Conservation (phyloP, 1,140 invertebrate species). For the Campoletis sonorensis region DNA sequence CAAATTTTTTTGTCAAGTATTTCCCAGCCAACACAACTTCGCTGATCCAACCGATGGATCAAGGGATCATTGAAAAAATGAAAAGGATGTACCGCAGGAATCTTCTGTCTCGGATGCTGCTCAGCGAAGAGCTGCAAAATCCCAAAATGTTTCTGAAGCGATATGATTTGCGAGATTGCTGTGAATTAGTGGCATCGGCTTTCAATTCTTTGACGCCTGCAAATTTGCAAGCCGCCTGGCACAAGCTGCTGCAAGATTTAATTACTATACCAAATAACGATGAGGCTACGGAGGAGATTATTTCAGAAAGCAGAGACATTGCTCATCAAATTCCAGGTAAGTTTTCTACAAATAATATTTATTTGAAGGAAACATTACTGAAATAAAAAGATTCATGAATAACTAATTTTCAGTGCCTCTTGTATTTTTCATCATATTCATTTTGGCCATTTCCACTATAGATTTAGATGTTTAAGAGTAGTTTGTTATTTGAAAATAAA, state of each 20-base stretch:
- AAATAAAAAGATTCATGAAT: background rate
- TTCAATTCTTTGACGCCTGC: conserved; percentile 1
- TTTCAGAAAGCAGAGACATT: conserved; percentile 1
- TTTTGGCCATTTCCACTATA: background rate
- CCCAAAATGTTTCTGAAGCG: conserved; percentile 23
- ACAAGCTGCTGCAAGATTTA: background rate
- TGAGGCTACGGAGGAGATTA: background rate
- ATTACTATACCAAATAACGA: background rate
- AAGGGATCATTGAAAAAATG: conserved; percentile 66
- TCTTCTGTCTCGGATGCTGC: background rate
- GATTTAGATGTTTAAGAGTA: background rate
- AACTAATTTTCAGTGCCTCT: too few species aligned
- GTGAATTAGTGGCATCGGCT: conserved; percentile 21
- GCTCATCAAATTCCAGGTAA: background rate
- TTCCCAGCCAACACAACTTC: conserved; percentile 70
- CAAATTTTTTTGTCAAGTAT: conserved; percentile 7
- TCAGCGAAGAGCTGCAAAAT: conserved; percentile 30
- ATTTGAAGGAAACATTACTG: background rate
- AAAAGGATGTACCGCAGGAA: conserved; percentile 46
- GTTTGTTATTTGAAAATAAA: background rate
- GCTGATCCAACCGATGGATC: conserved; percentile 70
- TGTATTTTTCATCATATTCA: too few species aligned
- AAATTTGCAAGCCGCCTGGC: conserved; percentile 6
- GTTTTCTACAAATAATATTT: background rate
- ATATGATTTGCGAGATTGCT: conserved; percentile 28